Conservation (phyloP, 92 coral and sea anemone species). For the Scolanthus callimorphus region DNA sequence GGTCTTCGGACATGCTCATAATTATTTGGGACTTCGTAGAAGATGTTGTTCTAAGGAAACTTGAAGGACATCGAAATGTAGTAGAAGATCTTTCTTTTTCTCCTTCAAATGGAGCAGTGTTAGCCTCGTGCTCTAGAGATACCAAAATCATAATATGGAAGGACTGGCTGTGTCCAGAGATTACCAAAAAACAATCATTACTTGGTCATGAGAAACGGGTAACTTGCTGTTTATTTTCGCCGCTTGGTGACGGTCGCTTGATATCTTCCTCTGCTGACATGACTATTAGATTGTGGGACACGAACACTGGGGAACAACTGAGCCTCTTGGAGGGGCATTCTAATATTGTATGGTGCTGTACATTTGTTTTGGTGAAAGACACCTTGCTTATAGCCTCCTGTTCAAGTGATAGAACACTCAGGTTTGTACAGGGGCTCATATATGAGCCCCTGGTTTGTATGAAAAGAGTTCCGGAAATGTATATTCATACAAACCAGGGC, state of each 20-base stretch:
- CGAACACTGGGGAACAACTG: conserved; percentile 17
- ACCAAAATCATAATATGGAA: conserved; percentile 40
- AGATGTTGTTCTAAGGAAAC: conserved; percentile 16
- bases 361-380: conserved; percentile 24
- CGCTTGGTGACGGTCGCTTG: conserved; percentile 30
- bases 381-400: conserved; percentile 45
- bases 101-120: conserved; percentile 20
- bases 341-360: conserved; percentile 66
- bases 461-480: no score
- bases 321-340: conserved; percentile 43
- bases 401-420: conserved; percentile 64
- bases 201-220: conserved; percentile 53
- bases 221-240: conserved; percentile 46
- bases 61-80: conserved; percentile 49
- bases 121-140: conserved; percentile 66
- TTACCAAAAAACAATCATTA: conserved; percentile 14
- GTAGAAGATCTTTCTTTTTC: conserved; percentile 68
- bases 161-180: conserved; percentile 12
- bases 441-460: no score
- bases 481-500: no score
- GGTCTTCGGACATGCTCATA: conserved; percentile 49
- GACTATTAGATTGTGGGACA: conserved; percentile 65
- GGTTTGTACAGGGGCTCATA: no score
- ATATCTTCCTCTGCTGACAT: conserved; percentile 65
- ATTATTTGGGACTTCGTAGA: conserved; percentile 54